Percentiles rank a stretch among this genome's conserved stretches.
These are phyloP conservation scores for Batillaria attramentaria DNA, from an alignment of 1,140 invertebrate species.

Conservation along the genomic window DNA sequence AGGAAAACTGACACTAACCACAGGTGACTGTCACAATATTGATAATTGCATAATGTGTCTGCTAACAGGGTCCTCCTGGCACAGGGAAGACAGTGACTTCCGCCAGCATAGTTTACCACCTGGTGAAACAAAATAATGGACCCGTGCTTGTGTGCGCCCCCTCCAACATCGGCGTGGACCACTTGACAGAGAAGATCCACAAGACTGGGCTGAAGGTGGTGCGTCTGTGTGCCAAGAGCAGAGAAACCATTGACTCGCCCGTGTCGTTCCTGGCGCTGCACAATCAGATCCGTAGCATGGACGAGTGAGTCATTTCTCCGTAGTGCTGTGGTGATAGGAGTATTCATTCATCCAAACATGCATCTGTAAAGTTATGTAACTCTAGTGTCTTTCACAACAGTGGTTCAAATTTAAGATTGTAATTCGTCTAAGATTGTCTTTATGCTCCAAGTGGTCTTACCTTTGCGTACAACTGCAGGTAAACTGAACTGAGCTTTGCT, in stretches of 20 bases:
- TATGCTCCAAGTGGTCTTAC: no score
- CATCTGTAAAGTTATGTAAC: no score
- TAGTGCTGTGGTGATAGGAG: no score
- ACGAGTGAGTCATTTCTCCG: constrained; percentile 75
- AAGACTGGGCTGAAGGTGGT: constrained; percentile 97
- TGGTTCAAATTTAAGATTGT: no score
- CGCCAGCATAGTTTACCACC: constrained; percentile 98
- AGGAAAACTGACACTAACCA: no score
- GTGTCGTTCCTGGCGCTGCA: constrained; percentile 97
- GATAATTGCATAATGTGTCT: neutral
- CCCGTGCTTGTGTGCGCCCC: constrained; percentile 98
- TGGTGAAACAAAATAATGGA: constrained; percentile 92
- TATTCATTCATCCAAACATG: no score
- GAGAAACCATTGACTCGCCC: constrained; percentile 98
- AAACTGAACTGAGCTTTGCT: no score
- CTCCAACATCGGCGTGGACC: constrained; percentile 99
- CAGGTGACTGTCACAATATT: no score
- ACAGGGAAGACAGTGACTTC: constrained; percentile 99
- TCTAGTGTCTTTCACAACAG: no score
- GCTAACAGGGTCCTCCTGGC: constrained; percentile 83
- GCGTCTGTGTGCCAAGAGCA: constrained; percentile 95
- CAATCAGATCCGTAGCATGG: constrained; percentile 96
- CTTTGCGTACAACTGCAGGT: no score
- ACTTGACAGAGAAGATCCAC: constrained; percentile 99
- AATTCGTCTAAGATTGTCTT: no score